phyloP scores from a whole-genome alignment of 2,888 invertebrate species.

The Maniola hyperantus region DNA sequence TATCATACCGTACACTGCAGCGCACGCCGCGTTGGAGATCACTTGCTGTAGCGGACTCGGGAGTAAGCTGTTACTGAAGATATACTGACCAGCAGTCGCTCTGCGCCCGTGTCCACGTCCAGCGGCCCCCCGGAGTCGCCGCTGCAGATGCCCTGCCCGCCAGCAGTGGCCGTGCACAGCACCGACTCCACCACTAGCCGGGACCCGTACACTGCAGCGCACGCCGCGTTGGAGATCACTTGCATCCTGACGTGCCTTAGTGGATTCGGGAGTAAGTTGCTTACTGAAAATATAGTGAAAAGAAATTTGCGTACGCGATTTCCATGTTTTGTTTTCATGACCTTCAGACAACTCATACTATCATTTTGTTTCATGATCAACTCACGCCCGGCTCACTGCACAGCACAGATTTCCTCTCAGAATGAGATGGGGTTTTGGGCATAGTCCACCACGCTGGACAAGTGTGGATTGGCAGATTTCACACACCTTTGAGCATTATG shows the following conservation, averaged over 20 bases:
- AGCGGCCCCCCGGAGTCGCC: constrained; percentile 58
- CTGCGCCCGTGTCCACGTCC: constrained; percentile 29
- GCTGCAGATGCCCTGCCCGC: constrained; percentile 60
- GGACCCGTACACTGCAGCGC: constrained; percentile 54
- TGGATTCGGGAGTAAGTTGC: background rate
- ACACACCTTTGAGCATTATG: too few relatives aligned
- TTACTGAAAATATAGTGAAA: too few relatives aligned
- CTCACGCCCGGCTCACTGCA: too few relatives aligned
- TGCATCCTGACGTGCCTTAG: constrained; percentile 42
- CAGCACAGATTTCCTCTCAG: too few relatives aligned
- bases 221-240: constrained; percentile 57
- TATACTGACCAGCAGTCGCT: constrained; percentile 21
- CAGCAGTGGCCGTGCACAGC: constrained; percentile 55
- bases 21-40: constrained; percentile 59
- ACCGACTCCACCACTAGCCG: constrained; percentile 50
- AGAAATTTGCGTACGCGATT: too few relatives aligned
- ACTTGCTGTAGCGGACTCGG: constrained; percentile 40
- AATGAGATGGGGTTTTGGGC: too few relatives aligned
- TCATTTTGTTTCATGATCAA: too few relatives aligned
- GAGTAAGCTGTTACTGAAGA: too few relatives aligned
- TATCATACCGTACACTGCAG: constrained; percentile 54
- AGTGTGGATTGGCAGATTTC: too few relatives aligned
- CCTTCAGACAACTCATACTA: too few relatives aligned
- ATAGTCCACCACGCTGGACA: too few relatives aligned
- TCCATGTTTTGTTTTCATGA: too few relatives aligned